Base-by-base conservation (phyloP, 2,888 invertebrate species). In the Petrolisthes cinctipes region DNA sequence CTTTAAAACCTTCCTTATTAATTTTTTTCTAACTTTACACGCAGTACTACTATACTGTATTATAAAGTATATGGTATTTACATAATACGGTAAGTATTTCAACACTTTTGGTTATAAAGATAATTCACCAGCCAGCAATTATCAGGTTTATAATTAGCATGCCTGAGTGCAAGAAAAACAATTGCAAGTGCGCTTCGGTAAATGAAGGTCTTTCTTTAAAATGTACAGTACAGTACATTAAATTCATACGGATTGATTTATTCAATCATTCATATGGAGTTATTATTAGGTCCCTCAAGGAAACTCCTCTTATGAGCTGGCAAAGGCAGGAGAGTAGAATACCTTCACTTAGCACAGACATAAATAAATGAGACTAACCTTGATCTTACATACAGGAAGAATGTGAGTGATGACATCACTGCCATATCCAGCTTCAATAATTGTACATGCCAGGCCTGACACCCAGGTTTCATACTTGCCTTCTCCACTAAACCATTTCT, bases 391-490 rank as follows among this genome's bases (percentile, higher is more conserved):
- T 17, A 89, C 78, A 6, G 89, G 86, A 23, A 86, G 20, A 7
- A 86, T 20, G 5, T 84, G 86, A 2, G 66, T 20, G 23, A 86
- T 75, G 23, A 86, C 53, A 17, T 89, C 71, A 54, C 57, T 82
- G 56, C 89, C 86, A 61, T 86, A 89, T 20, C 86, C 89, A 14
- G 85, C 89, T 20, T 68, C 75, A 20, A 89, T 86, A 4, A 89
- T 82, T 11, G 54, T 9, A 9, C 73, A 53, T 4, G 86, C 84
- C 71, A 89, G 73, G 9, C 53, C 56, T 61, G 57, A 68, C 51
- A 89, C 83, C 89, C 89, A 89, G 1, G 14, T 68, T 14, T 84
- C 85, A 57, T 78, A 89, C 17, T 54, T 51, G 17, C 20, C 61
- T 5, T 9, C 73, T 9, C 73, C 82, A 68, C 56, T 54, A 14